Conservation (phyloP, 2,113 vertebrate genomes). For the Siniperca chuatsi region DNA sequence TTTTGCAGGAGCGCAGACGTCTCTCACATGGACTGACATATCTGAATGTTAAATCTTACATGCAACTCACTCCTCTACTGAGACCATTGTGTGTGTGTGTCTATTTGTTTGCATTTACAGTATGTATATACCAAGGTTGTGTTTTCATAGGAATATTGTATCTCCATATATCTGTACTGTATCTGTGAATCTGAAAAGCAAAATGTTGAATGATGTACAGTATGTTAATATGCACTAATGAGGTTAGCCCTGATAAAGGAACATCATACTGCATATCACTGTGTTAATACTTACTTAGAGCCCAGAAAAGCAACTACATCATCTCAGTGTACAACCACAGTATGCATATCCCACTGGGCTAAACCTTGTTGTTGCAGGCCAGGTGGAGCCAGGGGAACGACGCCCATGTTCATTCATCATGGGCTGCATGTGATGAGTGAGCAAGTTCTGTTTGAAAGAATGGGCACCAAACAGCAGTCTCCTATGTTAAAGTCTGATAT, state of each 20-base stretch:
- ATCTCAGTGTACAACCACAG: neutral
- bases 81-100: neutral
- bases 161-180: neutral
- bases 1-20: conserved; percentile 9
- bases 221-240: neutral
- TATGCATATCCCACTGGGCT: conserved; percentile 13
- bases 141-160: neutral
- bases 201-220: neutral
- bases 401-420: conserved; percentile 25
- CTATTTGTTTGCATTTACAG: neutral
- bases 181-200: neutral
- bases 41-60: conserved; percentile 50
- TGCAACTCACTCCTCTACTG: conserved; percentile 2
- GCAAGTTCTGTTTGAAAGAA: conserved; percentile 9
- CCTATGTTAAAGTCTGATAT: no score
- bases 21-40: conserved; percentile 2
- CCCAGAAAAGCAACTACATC: conserved; percentile 1
- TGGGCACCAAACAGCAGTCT: neutral
- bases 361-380: conserved; percentile 35
- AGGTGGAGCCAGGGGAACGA: conserved; percentile 22
- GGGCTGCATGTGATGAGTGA: conserved; percentile 13
- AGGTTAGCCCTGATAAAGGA: neutral
- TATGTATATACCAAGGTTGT: neutral
- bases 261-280: neutral
- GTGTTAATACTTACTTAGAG: neutral